These are phyloP conservation scores for Eumerus sabulonum DNA, from an alignment of 2,888 invertebrate genomes.

Conservation along the genomic window DNA sequence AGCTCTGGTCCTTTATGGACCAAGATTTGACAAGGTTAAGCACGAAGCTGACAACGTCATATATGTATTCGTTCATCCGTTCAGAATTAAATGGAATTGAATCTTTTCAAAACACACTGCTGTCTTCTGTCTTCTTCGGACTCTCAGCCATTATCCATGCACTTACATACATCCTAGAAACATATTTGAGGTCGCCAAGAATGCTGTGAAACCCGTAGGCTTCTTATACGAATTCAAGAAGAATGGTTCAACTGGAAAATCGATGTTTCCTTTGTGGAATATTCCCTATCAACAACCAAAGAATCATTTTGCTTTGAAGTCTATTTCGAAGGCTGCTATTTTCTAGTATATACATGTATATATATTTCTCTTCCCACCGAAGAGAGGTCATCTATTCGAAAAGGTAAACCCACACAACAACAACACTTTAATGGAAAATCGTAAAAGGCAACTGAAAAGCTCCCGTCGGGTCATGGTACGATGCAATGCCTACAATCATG, in stretches of 20 bases:
- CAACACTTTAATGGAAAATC: slow-evolving; percentile 44
- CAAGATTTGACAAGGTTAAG: no score
- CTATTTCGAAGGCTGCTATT: slow-evolving; percentile 30
- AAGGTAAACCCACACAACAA: neutral
- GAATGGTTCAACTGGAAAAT: slow-evolving; percentile 16
- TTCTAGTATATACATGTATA: neutral
- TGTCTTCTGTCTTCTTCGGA: no score
- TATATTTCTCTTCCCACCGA: neutral
- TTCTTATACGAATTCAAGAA: no score
- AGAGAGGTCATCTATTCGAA: neutral
- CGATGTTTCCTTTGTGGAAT: slow-evolving; percentile 36
- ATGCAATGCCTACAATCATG: slow-evolving; percentile 21
- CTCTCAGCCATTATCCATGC: no score
- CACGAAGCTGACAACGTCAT: no score
- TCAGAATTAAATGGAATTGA: no score
- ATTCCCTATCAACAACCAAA: slow-evolving; percentile 6
- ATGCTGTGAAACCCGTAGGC: no score
- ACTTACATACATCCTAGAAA: no score
- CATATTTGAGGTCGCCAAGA: no score
- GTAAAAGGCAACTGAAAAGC: slow-evolving; percentile 40
- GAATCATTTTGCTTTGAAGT: slow-evolving; percentile 14
- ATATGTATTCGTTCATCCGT: no score
- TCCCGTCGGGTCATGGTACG: slow-evolving; percentile 23
- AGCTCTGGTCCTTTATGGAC: no score
- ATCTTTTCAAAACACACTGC: no score